These are phyloP conservation scores for Vollenhovia emeryi DNA, from an alignment of 1,140 invertebrate species.

Conservation along the genomic window DNA sequence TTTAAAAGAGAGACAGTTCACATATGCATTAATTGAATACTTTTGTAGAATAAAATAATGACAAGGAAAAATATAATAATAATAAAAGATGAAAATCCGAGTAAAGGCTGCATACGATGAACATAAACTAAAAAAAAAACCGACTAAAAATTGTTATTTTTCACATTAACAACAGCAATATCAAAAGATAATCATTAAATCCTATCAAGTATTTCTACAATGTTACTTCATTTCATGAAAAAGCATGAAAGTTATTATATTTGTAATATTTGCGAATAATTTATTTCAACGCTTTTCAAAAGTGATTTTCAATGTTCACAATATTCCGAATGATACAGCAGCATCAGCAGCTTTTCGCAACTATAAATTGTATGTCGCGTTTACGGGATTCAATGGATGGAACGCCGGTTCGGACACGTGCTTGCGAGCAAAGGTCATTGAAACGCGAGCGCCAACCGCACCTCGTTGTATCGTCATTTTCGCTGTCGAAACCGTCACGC, in stretches of 20 bases:
- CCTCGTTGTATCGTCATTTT: conserved; percentile 53
- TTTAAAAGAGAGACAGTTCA: not conserved
- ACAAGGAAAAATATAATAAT: not conserved
- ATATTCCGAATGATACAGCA: not conserved
- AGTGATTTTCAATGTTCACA: not conserved
- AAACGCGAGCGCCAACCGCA: conserved; percentile 38
- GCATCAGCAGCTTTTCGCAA: not conserved
- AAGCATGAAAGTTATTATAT: not conserved
- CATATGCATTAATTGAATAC: conserved; percentile 9
- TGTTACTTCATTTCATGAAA: not conserved
- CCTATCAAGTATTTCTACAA: not conserved
- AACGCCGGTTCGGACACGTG: conserved; percentile 28
- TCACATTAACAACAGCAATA: not conserved
- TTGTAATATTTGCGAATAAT: not conserved
- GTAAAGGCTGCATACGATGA: not conserved
- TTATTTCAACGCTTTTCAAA: not conserved
- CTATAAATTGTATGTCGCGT: conserved; percentile 4
- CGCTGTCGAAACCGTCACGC: conserved; percentile 50
- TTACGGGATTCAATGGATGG: not conserved
- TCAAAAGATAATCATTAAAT: not conserved
- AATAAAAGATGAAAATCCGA: not conserved
- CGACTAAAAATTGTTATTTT: not conserved
- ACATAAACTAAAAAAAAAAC: not conserved
- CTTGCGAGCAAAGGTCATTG: conserved; percentile 51
- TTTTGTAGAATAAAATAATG: not conserved